Percentiles rank a stretch among this genome's conserved stretches.
Evolutionary conservation across 1,140 invertebrate genomes (phyloP).

Genomic region (Acromyrmex heyeri): DNA sequence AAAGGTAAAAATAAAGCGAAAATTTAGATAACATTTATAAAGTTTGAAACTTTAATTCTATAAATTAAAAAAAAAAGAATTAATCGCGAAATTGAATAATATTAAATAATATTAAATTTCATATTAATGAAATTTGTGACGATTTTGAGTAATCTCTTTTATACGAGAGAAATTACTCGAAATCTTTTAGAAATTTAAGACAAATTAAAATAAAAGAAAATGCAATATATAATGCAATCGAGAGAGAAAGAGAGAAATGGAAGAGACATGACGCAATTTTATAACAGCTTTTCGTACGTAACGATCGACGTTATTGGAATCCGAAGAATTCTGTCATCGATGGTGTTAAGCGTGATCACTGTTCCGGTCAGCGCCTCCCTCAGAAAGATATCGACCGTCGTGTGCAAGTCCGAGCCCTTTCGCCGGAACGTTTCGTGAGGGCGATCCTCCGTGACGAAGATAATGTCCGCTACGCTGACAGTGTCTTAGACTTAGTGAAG

Average conservation of each 20-base stretch:
- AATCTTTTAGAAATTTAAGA: background rate
- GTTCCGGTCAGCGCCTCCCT: constrained; percentile 90
- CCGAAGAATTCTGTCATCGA: constrained; percentile 90
- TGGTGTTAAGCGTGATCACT: constrained; percentile 88
- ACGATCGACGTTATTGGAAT: constrained; percentile 91
- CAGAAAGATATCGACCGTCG: constrained; percentile 88
- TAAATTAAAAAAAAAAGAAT: too few relatives aligned
- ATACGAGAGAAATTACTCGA: background rate
- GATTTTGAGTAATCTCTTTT: background rate
- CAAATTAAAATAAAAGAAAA: background rate
- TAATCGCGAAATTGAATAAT: background rate
- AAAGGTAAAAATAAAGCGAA: constrained; percentile 7
- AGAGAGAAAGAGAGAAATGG: constrained; percentile 14
- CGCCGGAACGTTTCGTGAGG: constrained; percentile 92
- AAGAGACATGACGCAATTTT: constrained; percentile 8
- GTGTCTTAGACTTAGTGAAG: constrained; percentile 66
- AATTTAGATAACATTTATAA: constrained; percentile 18
- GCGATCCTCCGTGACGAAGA: constrained; percentile 94
- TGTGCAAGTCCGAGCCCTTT: constrained; percentile 91
- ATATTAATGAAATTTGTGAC: background rate
- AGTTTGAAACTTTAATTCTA: too few relatives aligned
- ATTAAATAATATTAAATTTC: background rate
- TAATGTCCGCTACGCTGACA: constrained; percentile 90
- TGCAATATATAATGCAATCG: background rate
- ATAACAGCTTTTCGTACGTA: constrained; percentile 81